Percentiles rank a stretch among this genome's conserved stretches.
phyloP scores from a whole-genome alignment of 2,888 invertebrate species.

The Dendrolimus pini region DNA sequence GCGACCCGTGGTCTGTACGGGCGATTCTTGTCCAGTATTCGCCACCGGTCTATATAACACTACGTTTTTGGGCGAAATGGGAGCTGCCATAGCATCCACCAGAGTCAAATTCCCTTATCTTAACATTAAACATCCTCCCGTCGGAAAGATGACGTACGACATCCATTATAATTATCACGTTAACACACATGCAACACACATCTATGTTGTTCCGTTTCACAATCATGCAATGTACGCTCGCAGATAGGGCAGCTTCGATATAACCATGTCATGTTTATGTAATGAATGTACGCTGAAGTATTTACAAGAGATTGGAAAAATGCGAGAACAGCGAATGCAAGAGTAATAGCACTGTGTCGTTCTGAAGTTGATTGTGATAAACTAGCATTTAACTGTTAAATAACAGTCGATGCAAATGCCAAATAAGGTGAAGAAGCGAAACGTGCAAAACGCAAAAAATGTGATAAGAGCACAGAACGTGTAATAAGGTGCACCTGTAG shows the following conservation, averaged over 20 bases:
- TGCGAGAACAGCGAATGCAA: conserved; percentile 59
- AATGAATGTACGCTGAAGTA: conserved; percentile 42
- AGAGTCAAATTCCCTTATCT: conserved; percentile 73
- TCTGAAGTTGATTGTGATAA: conserved; percentile 50
- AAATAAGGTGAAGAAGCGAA: conserved; percentile 44
- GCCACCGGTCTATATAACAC: conserved; percentile 61
- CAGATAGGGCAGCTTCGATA: conserved; percentile 29
- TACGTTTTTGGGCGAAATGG: conserved; percentile 51
- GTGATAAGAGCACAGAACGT: conserved; percentile 61
- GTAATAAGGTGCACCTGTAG: conserved; percentile 34
- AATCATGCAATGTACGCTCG: conserved; percentile 64
- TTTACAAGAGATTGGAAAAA: conserved; percentile 48
- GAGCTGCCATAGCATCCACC: conserved; percentile 57
- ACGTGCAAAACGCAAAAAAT: conserved; percentile 57
- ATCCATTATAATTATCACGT: conserved; percentile 58
- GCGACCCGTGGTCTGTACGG: conserved; percentile 27
- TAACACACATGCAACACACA: conserved; percentile 75
- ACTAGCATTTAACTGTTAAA: conserved; percentile 42
- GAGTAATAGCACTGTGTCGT: conserved; percentile 49
- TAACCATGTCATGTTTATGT: conserved; percentile 23
- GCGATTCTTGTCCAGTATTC: conserved; percentile 8
- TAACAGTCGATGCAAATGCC: conserved; percentile 29
- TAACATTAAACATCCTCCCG: conserved; percentile 66
- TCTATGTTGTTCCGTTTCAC: conserved; percentile 60
- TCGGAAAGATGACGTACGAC: conserved; percentile 72